phyloP scores from a whole-genome alignment of 2,797 vertebrate genomes.

The Atherinosoma microstoma region DNA sequence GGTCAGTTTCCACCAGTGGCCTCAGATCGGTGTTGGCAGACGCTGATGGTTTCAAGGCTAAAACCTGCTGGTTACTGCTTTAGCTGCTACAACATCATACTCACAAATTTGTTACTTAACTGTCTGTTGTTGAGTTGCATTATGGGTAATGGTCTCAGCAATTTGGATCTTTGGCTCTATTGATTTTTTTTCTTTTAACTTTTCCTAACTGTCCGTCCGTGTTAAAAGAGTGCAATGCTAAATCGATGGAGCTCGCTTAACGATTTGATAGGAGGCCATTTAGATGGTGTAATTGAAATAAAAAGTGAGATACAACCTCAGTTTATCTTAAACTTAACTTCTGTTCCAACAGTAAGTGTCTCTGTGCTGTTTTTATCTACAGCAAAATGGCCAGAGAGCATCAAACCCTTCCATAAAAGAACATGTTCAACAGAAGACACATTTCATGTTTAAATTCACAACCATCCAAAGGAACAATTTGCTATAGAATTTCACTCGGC shows the following conservation, averaged over 20 bases:
- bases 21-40: no score
- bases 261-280: neutral
- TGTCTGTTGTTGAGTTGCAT: neutral
- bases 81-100: neutral
- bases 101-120: slow-evolving; percentile 2
- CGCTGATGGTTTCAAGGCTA: neutral
- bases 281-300: slow-evolving; percentile 2
- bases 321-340: neutral
- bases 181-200: slow-evolving; percentile 2
- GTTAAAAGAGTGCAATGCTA: neutral
- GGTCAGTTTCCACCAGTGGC: neutral
- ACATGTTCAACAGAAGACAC: slow-evolving; percentile 4
- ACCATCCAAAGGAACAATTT: slow-evolving; percentile 22
- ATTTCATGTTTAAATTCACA: slow-evolving; percentile 17
- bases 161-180: slow-evolving; percentile 4
- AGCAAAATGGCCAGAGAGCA: neutral
- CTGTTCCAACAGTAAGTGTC: neutral
- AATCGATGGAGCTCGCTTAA: neutral
- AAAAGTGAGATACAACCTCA: slow-evolving; percentile 2
- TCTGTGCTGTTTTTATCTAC: neutral
- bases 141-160: neutral
- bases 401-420: slow-evolving; percentile 18
- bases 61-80: neutral
- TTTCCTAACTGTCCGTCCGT: neutral
- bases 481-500: slow-evolving; percentile 35